Evolutionary conservation across 2,113 vertebrate genomes (phyloP).

Genomic region (Psittacus erithacus): DNA sequence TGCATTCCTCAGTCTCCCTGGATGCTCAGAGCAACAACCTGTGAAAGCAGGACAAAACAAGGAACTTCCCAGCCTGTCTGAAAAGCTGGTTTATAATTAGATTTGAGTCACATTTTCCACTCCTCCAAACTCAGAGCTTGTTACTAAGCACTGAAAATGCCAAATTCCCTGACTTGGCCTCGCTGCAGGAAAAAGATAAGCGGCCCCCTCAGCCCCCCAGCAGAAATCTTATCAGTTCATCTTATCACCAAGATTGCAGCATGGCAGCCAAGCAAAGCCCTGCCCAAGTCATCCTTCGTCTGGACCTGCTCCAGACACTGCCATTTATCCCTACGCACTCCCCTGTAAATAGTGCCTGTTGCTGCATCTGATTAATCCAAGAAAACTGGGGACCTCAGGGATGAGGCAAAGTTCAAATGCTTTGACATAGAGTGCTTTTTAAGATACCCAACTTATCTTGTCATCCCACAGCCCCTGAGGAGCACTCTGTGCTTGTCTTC

Average conservation of each 20-base stretch:
- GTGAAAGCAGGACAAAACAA: conserved; percentile 29
- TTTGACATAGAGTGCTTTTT: not conserved
- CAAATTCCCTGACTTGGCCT: not conserved
- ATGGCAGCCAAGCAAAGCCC: not conserved
- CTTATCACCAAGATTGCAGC: not conserved
- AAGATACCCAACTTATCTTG: not conserved
- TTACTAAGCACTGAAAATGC: conserved; percentile 36
- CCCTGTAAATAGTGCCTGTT: not conserved
- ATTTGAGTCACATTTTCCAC: conserved; percentile 61
- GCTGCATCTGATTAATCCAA: not conserved
- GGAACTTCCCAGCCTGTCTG: conserved; percentile 28
- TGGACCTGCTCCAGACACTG: conserved; percentile 24
- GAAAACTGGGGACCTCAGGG: not conserved
- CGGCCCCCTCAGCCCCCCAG: not conserved
- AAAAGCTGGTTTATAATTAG: conserved; percentile 59
- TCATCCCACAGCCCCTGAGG: not conserved
- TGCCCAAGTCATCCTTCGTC: not conserved
- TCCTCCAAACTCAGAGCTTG: conserved; percentile 45
- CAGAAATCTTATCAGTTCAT: conserved; percentile 44
- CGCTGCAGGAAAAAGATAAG: conserved; percentile 44
- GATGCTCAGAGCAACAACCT: not conserved
- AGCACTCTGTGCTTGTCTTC: not conserved
- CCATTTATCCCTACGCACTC: not conserved
- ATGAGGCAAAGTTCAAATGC: not conserved
- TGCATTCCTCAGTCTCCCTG: not conserved